These are phyloP conservation scores for Girardinichthys multiradiatus DNA, from an alignment of 2,113 vertebrate species.

Conservation along the genomic window DNA sequence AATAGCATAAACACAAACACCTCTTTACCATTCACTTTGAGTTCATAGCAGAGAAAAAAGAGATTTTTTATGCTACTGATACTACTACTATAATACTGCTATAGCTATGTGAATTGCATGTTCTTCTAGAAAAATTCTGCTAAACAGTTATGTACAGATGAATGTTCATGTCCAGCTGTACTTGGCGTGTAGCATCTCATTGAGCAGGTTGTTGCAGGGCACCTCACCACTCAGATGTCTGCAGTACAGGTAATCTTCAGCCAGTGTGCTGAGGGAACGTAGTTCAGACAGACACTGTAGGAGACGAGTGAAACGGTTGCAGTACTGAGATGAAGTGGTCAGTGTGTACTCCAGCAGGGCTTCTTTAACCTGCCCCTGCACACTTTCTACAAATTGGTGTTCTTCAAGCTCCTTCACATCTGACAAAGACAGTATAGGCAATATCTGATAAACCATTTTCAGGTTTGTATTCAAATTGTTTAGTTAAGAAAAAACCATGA, in stretches of 20 bases:
- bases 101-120: not conserved
- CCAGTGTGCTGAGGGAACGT: slow-evolving; percentile 85
- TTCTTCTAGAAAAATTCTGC: not conserved
- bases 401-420: slow-evolving; percentile 91
- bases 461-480: not conserved
- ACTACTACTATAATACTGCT: too few relatives aligned
- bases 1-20: too few relatives aligned
- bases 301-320: slow-evolving; percentile 87
- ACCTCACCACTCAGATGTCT: slow-evolving; percentile 90
- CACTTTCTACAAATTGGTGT: slow-evolving; percentile 82
- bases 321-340: slow-evolving; percentile 83
- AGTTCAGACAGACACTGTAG: slow-evolving; percentile 87
- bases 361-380: slow-evolving; percentile 88
- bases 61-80: too few relatives aligned
- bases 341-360: slow-evolving; percentile 90
- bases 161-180: slow-evolving; percentile 74
- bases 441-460: not conserved
- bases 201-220: slow-evolving; percentile 92
- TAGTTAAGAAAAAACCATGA: not conserved
- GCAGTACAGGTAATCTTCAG: slow-evolving; percentile 91
- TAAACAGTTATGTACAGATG: not conserved
- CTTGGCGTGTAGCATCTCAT: slow-evolving; percentile 94
- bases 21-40: too few relatives aligned
- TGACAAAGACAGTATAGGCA: slow-evolving; percentile 42
- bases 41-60: too few relatives aligned